Conservation (phyloP, 64 coral and sea anemone genomes). For the Montipora capricornis region DNA sequence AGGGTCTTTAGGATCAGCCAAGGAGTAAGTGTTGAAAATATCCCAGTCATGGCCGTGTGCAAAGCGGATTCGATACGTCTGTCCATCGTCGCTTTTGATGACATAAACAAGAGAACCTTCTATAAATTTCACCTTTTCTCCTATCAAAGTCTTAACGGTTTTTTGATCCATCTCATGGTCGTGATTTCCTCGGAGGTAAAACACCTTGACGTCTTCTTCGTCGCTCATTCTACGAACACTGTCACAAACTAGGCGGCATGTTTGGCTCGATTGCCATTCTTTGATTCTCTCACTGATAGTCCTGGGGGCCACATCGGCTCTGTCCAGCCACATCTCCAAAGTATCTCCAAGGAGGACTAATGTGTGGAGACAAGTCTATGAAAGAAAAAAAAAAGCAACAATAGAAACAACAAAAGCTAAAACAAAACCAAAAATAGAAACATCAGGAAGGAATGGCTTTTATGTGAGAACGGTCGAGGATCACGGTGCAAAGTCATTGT, state of each 20-base stretch:
- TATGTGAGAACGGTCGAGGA: not conserved
- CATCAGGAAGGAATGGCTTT: not conserved
- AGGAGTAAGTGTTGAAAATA: constrained; percentile 57
- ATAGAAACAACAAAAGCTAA: no score
- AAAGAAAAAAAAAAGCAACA: not conserved
- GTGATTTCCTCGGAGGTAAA: constrained; percentile 65
- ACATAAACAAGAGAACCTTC: constrained; percentile 43
- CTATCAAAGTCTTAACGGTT: constrained; percentile 16
- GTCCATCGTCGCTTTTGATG: constrained; percentile 27
- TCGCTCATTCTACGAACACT: constrained; percentile 16
- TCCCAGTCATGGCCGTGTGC: constrained; percentile 72
- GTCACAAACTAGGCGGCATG: constrained; percentile 2
- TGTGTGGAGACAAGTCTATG: not conserved
- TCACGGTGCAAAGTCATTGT: not conserved
- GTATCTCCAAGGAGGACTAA: constrained; percentile 14
- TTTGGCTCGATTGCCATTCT: constrained; percentile 17
- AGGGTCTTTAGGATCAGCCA: not conserved
- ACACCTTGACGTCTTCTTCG: constrained; percentile 44
- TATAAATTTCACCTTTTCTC: constrained; percentile 47
- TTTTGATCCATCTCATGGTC: constrained; percentile 44
- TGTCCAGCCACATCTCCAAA: constrained; percentile 41
- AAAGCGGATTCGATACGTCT: constrained; percentile 56
- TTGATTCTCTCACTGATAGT: not conserved
- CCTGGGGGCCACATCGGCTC: not conserved
- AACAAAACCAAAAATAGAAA: not conserved